Evolutionary conservation across 1,140 invertebrate species (phyloP), one percentile per base, ranked within the genome.

Genomic region (Stegodyphus mimosarum): DNA sequence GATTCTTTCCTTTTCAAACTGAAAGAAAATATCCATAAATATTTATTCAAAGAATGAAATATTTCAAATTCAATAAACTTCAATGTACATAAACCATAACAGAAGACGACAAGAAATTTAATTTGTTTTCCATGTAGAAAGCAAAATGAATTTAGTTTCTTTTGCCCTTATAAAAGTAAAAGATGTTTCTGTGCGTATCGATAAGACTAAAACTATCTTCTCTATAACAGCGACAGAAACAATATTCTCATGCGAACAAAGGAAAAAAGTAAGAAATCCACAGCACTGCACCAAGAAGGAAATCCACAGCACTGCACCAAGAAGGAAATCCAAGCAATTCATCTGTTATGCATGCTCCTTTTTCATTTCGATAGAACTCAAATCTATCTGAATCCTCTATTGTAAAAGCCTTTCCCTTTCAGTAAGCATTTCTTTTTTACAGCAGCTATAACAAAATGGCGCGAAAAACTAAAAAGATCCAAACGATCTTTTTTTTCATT

Each of bases 361-460:
- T 67, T 67, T 67, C 17, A 17, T 17, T 17, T 67, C 17, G 64
- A 67, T 18, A 67, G 64, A 67, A 67, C 17, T 15, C n/a, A n/a
- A 67, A 67, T 67, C 17, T 67, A 67, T 67, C 64, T 67, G 64
- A 67, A 67, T 67, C 64, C 64, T 18, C 64, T n/a, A 67, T 67
- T 67, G 64, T 67, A 17, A 67, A n/a, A 67, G 17, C 17, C 17
- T 67, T 67, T 18, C 64, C 17, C 64, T 18, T 67, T 67, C 64
- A 67, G 17, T 67, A 67, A 67, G 64, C 13, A 17, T 67, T 67
- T 17, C n/a, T 67, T 67, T 67, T 67, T 67, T 17, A 67, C 17
- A 67, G 13, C 64, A 67, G 64, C 64, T n/a, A 67, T 67, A 67
- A 67, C 64, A 67, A 67, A 67, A 67, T 67, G 64, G 64, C 64